These are phyloP conservation scores for Himalopsyche japonica DNA, from an alignment of 2,888 invertebrate species.

Conservation along the genomic window DNA sequence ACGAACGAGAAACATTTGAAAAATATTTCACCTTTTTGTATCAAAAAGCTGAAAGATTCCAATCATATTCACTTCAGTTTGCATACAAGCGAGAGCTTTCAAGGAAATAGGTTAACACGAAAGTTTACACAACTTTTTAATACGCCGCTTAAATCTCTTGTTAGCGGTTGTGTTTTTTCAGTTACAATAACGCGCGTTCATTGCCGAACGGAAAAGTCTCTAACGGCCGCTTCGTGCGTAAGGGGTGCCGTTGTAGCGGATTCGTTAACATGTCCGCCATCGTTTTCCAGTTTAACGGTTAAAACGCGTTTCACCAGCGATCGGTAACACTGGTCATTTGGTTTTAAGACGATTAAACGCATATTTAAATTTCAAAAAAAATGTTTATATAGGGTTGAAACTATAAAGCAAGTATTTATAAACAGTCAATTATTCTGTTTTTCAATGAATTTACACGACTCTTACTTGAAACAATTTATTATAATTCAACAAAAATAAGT, in stretches of 20 bases:
- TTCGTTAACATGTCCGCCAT: not conserved
- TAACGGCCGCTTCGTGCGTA: not conserved
- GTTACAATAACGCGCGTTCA: not conserved
- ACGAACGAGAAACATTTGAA: too few species aligned
- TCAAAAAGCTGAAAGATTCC: not conserved
- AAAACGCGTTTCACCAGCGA: not conserved
- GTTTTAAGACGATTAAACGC: too few species aligned
- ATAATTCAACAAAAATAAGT: too few species aligned
- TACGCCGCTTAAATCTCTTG: not conserved
- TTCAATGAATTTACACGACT: too few species aligned
- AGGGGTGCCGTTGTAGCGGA: not conserved
- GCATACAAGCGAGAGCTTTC: not conserved
- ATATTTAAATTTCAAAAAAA: too few species aligned
- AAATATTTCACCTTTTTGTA: too few species aligned
- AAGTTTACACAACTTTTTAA: constrained; percentile 1
- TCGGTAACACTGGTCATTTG: not conserved
- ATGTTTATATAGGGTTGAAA: too few species aligned
- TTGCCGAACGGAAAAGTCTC: not conserved
- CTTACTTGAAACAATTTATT: too few species aligned
- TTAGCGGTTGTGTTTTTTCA: not conserved
- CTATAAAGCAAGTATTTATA: too few species aligned
- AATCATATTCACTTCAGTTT: not conserved
- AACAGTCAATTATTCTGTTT: too few species aligned
- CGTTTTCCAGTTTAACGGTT: not conserved
- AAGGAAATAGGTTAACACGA: not conserved